Percentiles rank a stretch among this genome's conserved stretches.
These are phyloP conservation scores for Myopa testacea DNA, from an alignment of 2,888 invertebrate genomes.

Conservation along the genomic window DNA sequence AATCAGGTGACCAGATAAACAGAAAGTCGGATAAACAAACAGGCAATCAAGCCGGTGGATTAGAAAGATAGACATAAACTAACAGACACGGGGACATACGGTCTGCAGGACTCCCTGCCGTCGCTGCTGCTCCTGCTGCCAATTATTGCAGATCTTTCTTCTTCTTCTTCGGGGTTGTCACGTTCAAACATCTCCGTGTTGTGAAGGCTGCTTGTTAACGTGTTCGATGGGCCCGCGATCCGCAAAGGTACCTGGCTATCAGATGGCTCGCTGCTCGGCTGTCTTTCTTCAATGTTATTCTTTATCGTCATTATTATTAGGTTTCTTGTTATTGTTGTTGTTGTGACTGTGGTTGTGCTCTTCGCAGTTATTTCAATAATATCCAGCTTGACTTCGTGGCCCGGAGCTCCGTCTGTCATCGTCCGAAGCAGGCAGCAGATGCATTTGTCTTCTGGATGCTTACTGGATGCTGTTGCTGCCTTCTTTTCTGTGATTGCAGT, in stretches of 20 bases:
- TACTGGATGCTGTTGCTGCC: background rate
- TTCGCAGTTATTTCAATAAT: too few species aligned
- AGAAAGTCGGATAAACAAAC: background rate
- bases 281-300: background rate
- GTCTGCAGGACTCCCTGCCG: background rate
- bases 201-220: slow-evolving; percentile 5
- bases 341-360: too few species aligned
- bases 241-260: background rate
- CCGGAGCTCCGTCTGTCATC: too few species aligned
- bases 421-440: too few species aligned
- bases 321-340: too few species aligned
- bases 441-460: too few species aligned
- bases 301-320: too few species aligned
- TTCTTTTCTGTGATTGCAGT: background rate
- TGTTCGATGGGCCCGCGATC: background rate
- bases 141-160: background rate
- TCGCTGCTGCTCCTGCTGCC: slow-evolving; percentile 7
- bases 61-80: background rate
- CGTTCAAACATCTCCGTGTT: background rate
- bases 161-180: background rate
- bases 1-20: background rate
- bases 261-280: background rate
- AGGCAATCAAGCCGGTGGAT: background rate
- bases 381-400: background rate
- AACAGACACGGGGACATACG: background rate